Percentiles rank a stretch among this genome's conserved stretches.
phyloP scores from a whole-genome alignment of 1,140 invertebrate genomes.

The Periplaneta americana region DNA sequence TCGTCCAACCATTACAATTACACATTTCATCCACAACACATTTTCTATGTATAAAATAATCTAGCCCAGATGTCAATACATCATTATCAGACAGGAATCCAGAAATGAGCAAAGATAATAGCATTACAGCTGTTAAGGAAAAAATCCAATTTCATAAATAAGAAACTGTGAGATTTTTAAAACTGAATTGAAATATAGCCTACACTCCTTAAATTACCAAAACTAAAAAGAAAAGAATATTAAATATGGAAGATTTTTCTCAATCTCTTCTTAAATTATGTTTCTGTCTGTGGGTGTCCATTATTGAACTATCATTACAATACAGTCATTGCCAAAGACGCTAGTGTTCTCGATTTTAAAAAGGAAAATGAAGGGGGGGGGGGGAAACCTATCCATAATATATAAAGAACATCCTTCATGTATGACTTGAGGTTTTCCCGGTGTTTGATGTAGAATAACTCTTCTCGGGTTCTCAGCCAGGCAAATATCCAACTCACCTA shows the following conservation, averaged over 20 bases:
- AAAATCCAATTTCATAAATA: background rate
- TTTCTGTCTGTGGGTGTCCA: background rate
- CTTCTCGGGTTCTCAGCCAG: too few relatives aligned
- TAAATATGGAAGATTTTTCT: background rate
- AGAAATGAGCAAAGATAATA: background rate
- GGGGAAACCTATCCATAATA: too few relatives aligned
- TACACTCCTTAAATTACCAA: too few relatives aligned
- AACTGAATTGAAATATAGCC: background rate
- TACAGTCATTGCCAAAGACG: too few relatives aligned
- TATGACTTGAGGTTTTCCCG: too few relatives aligned
- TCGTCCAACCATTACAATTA: background rate
- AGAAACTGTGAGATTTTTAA: too few relatives aligned
- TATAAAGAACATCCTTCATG: too few relatives aligned
- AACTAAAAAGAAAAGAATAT: background rate
- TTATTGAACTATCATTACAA: background rate
- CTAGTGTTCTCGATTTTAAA: too few relatives aligned
- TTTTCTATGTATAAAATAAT: background rate
- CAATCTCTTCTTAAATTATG: background rate
- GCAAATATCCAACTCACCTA: too few relatives aligned
- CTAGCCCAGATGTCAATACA: background rate
- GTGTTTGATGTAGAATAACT: too few relatives aligned
- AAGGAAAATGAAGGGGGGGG: too few relatives aligned
- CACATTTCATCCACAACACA: background rate
- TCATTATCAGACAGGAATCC: background rate
- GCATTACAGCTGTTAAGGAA: background rate